Evolutionary conservation across 2,797 vertebrate species (phyloP).

Genomic region (Australoheros facetus): DNA sequence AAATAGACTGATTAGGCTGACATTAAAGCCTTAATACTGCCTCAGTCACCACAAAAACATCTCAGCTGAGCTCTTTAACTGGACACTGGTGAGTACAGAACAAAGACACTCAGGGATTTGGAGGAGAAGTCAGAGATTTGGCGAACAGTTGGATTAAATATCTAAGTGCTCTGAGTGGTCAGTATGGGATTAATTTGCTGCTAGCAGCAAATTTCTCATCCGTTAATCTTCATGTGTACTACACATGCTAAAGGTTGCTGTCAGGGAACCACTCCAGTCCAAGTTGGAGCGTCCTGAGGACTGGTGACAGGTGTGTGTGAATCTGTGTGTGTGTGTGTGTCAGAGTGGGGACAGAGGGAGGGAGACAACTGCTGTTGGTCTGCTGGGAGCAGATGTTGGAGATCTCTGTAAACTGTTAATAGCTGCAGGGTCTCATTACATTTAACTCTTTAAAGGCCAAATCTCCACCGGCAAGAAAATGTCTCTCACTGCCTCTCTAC

Average conservation of each 20-base stretch:
- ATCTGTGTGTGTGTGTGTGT: constrained; percentile 18
- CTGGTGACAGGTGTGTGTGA: constrained; percentile 68
- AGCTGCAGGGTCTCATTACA: constrained; percentile 80
- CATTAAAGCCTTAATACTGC: not conserved
- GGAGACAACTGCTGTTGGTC: constrained; percentile 75
- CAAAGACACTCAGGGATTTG: not conserved
- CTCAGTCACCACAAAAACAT: not conserved
- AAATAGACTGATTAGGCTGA: not conserved
- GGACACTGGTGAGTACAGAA: not conserved
- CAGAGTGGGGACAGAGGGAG: constrained; percentile 66
- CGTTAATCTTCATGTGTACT: constrained; percentile 13
- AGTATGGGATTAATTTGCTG: constrained; percentile 25
- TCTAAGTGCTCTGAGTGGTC: not conserved
- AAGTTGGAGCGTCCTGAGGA: constrained; percentile 47
- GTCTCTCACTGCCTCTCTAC: not conserved
- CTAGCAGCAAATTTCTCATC: not conserved
- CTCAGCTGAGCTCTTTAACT: not conserved
- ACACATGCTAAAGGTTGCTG: constrained; percentile 38
- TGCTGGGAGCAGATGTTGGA: constrained; percentile 82
- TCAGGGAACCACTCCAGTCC: constrained; percentile 17
- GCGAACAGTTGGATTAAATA: constrained; percentile 26
- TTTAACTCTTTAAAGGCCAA: constrained; percentile 75
- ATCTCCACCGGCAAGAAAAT: constrained; percentile 12
- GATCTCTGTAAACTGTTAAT: constrained; percentile 82
- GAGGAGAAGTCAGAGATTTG: not conserved